Percentiles rank a stretch among this genome's conserved stretches.
Evolutionary conservation across 2,797 vertebrate species (phyloP).

Genomic region (Platyrinchus mystaceus): DNA sequence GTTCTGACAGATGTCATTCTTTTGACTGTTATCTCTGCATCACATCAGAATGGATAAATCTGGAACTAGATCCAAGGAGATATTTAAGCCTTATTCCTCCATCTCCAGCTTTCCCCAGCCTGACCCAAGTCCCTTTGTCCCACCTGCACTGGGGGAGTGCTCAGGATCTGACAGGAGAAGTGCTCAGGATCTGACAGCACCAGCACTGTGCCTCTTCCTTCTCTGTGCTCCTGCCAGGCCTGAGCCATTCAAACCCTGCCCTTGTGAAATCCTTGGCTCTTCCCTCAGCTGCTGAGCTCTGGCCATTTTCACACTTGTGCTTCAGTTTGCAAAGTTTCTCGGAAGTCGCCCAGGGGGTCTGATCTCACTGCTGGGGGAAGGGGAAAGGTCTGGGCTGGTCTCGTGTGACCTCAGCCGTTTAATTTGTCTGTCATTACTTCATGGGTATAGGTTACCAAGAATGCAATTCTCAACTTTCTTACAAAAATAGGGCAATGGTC

Average conservation of each 20-base stretch:
- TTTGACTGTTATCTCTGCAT: neutral
- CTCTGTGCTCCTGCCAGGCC: neutral
- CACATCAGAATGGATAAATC: neutral
- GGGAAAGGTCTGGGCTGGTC: slow-evolving; percentile 9
- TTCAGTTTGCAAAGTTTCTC: slow-evolving; percentile 3
- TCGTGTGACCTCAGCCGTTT: slow-evolving; percentile 33
- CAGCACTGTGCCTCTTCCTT: neutral
- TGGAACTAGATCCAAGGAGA: neutral
- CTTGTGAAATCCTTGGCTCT: neutral
- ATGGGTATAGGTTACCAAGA: slow-evolving; percentile 35
- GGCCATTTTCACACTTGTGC: neutral
- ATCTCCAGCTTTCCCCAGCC: neutral
- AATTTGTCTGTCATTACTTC: slow-evolving; percentile 59
- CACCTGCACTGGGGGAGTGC: neutral
- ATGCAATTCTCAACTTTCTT: neutral
- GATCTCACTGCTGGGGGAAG: neutral
- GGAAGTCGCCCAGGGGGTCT: neutral
- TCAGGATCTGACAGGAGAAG: neutral
- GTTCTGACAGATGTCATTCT: neutral
- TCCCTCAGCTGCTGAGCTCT: neutral
- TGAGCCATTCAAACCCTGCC: neutral
- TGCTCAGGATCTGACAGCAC: neutral
- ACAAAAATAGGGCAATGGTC: neutral
- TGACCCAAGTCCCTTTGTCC: neutral
- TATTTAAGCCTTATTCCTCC: neutral